phyloP scores from a whole-genome alignment of 2,113 vertebrate genomes.

The Dinomys branickii region DNA sequence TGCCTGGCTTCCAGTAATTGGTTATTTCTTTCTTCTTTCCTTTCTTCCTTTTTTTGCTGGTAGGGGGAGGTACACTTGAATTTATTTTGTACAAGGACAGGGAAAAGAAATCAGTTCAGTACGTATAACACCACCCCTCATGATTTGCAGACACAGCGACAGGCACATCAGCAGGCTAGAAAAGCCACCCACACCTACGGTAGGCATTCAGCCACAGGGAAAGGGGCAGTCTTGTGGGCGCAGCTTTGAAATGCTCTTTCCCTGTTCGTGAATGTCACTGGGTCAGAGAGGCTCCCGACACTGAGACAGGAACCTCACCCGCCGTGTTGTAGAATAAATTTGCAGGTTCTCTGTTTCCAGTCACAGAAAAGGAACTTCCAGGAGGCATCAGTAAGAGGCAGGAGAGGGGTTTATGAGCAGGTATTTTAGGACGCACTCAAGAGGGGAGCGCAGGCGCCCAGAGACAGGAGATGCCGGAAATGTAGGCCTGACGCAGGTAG shows the following conservation, averaged over 20 bases:
- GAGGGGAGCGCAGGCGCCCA: neutral
- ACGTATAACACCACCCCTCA: conserved; percentile 80
- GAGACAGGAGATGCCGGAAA: neutral
- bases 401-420: neutral
- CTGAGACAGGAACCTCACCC: neutral
- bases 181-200: conserved; percentile 92
- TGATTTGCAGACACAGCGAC: conserved; percentile 70
- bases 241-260: neutral
- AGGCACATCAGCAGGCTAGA: conserved; percentile 90
- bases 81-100: conserved; percentile 69
- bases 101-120: conserved; percentile 81
- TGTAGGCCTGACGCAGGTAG: neutral
- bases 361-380: neutral
- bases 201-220: conserved; percentile 77
- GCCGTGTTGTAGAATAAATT: neutral
- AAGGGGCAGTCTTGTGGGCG: neutral
- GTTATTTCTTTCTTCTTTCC: neutral
- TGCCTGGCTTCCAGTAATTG: neutral
- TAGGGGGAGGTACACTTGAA: conserved; percentile 47
- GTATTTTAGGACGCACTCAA: neutral
- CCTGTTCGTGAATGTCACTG: neutral
- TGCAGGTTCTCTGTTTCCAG: neutral
- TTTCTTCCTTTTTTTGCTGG: neutral
- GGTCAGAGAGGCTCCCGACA: neutral
- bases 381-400: neutral